Evolutionary conservation across 2,797 vertebrate species (phyloP).

Genomic region (Peromyscus melanophrys): DNA sequence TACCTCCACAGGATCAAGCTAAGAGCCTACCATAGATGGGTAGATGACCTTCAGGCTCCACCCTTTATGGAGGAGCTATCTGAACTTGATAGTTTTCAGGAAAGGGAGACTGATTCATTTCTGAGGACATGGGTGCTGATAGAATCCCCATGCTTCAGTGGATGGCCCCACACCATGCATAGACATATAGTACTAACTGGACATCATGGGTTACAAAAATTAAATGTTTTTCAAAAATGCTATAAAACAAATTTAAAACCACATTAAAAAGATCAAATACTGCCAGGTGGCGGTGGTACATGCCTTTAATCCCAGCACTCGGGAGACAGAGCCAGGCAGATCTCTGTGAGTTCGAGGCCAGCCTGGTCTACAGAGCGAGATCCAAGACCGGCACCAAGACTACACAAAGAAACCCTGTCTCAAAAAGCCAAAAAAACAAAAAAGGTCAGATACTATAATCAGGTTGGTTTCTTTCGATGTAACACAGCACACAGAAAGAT

Average conservation of each 20-base stretch:
- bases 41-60: not conserved
- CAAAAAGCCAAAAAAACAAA: no score
- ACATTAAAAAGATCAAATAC: not conserved
- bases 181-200: not conserved
- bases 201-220: not conserved
- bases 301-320: no score
- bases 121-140: not conserved
- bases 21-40: not conserved
- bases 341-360: no score
- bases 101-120: not conserved
- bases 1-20: not conserved
- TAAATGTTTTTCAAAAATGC: not conserved
- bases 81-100: not conserved
- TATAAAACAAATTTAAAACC: not conserved
- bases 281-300: no score
- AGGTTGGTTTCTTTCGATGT: not conserved
- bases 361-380: no score
- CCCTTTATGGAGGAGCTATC: not conserved
- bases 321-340: no score
- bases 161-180: not conserved
- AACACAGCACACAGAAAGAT: not conserved
- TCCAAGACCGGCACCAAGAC: no score
- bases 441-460: not conserved
- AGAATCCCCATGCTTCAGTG: not conserved
- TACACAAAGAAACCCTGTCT: no score